A percentile compares a stretch with the other conserved stretches of the same genome.
Conservation (phyloP, 1,140 invertebrate species). For the Drosophila pseudoobscura region DNA sequence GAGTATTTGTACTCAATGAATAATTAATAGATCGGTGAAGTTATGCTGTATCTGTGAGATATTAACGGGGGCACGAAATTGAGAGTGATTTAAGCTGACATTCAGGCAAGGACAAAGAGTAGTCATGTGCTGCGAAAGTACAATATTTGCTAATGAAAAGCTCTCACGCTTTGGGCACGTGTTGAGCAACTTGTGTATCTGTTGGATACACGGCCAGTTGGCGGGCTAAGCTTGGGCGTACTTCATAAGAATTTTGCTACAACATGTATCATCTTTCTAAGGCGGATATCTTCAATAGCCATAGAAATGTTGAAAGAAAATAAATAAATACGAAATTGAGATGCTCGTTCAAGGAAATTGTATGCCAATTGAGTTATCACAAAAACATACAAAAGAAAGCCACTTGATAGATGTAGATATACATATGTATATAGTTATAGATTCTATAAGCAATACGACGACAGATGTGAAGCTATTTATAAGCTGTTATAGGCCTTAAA, state of each 20-base stretch:
- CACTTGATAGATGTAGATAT: background rate
- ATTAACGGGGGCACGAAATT: slow-evolving; percentile 33
- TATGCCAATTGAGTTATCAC: slow-evolving; percentile 13
- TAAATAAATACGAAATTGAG: slow-evolving; percentile 20
- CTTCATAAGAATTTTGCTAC: background rate
- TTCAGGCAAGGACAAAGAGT: slow-evolving; percentile 75
- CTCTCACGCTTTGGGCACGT: slow-evolving; percentile 65
- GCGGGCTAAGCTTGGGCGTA: background rate
- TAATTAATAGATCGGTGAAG: slow-evolving; percentile 38
- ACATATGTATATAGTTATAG: slow-evolving; percentile 23
- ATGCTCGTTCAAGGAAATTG: background rate
- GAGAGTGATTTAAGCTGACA: slow-evolving; percentile 69
- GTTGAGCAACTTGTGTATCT: slow-evolving; percentile 56
- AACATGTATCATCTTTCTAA: no score
- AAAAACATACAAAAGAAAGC: no score
- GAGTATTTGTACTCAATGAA: slow-evolving; percentile 24
- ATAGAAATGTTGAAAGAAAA: background rate
- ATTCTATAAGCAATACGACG: slow-evolving; percentile 29
- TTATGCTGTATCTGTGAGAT: no score
- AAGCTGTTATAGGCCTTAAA: slow-evolving; percentile 13
- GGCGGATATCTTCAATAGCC: no score
- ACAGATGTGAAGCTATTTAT: slow-evolving; percentile 32
- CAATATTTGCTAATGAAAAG: slow-evolving; percentile 36
- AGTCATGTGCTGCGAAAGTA: slow-evolving; percentile 23
- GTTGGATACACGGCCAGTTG: slow-evolving; percentile 31